Percentiles rank a stretch among this genome's conserved stretches.
Conservation (phyloP, 2,888 invertebrate species). For the Troides oblongomaculatus region DNA sequence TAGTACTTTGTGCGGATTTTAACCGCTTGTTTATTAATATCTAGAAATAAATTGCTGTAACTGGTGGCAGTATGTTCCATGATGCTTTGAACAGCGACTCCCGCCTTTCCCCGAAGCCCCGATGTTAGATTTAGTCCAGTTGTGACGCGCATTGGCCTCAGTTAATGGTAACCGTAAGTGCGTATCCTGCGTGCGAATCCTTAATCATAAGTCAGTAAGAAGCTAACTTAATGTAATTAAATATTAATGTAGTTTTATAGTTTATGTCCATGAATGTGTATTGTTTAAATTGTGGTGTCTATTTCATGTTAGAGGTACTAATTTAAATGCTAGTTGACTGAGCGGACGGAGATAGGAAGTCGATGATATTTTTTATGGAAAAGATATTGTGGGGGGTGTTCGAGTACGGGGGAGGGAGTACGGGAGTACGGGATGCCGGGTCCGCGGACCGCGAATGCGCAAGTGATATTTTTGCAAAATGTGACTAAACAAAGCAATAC, state of each 20-base stretch:
- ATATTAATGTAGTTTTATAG: constrained; percentile 63
- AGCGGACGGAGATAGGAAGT: constrained; percentile 66
- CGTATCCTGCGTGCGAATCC: constrained; percentile 40
- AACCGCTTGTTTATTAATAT: constrained; percentile 12
- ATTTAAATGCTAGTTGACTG: constrained; percentile 72
- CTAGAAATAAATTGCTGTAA: neutral
- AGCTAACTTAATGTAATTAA: constrained; percentile 58
- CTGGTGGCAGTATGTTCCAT: neutral
- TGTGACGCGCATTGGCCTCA: constrained; percentile 28
- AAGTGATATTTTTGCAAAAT: constrained; percentile 85
- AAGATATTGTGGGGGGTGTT: constrained; percentile 48
- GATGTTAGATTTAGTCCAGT: constrained; percentile 15
- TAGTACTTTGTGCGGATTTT: neutral
- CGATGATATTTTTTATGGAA: constrained; percentile 72
- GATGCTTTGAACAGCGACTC: neutral
- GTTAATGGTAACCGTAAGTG: constrained; percentile 34
- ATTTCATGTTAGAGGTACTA: constrained; percentile 74
- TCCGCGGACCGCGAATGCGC: constrained; percentile 46
- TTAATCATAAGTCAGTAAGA: constrained; percentile 65
- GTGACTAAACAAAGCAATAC: constrained; percentile 89
- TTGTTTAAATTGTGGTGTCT: constrained; percentile 79
- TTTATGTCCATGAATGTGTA: constrained; percentile 78
- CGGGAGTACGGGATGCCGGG: constrained; percentile 36
- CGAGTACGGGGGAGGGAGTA: constrained; percentile 35
- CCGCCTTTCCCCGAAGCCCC: constrained; percentile 3